Evolutionary conservation across 2,888 invertebrate species (phyloP), one percentile per base, ranked within the genome.

Genomic region (Euzetes globulus): DNA sequence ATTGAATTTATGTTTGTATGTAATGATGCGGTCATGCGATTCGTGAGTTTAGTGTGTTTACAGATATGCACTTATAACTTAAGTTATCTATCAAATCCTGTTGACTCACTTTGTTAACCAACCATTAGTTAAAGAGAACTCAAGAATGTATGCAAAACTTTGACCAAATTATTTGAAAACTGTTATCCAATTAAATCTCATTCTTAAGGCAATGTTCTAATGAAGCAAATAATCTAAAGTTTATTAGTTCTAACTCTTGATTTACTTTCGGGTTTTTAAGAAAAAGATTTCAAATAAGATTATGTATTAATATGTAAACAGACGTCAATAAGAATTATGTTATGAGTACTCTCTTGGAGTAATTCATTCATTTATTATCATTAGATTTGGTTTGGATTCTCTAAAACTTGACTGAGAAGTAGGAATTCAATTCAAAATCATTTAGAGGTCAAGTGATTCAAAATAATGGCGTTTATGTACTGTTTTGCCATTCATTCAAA

Each of bases 1-100:
- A 33, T 63, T 33, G 63, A n/a, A 63, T 60, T 60, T 60, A 60
- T 60, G 60, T 60, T 29, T 60, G 60, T 63, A 63, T 63, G 63
- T 63, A 33, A 33, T 17, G 37, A 63, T 63, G 63, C 33, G n/a
- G 33, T 63, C 17, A 63, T 33, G 63, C 63, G 33, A 27, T 60
- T 25, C 27, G 19, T 37, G 5, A 33, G 63, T 63, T 63, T 63
- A 33, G 33, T 63, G 27, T 6, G 33, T 63, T 63, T 63, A 50
- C 29, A 63, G 63, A 63, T 63, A 63, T 63, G 25, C 27, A 33
- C 2, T 27, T 33, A 60, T 27, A 60, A 60, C 22, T 22, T 25
- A 17, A 60, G 27, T 50, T 27, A 27, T 60, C 22, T 17, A 11
- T 60, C 60, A 60, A 60, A 60, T 60, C 60, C 60, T n/a, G 11